A percentile compares a stretch with the other conserved stretches of the same genome.
phyloP scores from a whole-genome alignment of 1,140 invertebrate genomes.

The Goniozus legneri region DNA sequence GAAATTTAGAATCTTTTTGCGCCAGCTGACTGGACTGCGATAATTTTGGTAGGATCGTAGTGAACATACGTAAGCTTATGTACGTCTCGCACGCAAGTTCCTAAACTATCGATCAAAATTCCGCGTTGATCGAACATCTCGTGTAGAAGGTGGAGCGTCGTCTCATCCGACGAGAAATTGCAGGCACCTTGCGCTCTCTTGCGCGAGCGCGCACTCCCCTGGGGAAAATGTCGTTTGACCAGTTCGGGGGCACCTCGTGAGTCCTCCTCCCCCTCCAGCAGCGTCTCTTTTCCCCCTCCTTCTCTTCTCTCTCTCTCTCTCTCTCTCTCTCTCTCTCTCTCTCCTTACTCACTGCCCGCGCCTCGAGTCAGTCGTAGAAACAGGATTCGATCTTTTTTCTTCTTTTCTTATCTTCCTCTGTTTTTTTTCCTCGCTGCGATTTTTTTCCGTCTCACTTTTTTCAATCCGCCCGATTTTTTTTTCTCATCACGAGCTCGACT shows the following conservation, averaged over 20 bases:
- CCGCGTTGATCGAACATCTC: too few species aligned
- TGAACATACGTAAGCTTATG: too few species aligned
- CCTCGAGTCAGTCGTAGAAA: not conserved
- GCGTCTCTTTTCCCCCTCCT: not conserved
- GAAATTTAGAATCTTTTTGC: too few species aligned
- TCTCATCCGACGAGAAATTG: too few species aligned
- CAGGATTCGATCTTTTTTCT: not conserved
- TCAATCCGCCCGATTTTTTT: not conserved
- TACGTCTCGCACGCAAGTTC: too few species aligned
- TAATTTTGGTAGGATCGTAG: too few species aligned
- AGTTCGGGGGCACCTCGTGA: too few species aligned
- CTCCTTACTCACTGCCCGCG: slow-evolving; percentile 2
- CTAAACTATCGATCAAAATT: slow-evolving; percentile 21
- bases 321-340: slow-evolving; percentile 3
- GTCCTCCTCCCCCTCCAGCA: too few species aligned
- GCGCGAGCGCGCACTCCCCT: too few species aligned
- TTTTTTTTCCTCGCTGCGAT: not conserved
- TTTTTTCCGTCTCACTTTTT: not conserved
- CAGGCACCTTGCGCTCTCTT: slow-evolving; percentile 26
- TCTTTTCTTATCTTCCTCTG: not conserved
- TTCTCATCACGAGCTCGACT: too few species aligned
- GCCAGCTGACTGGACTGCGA: too few species aligned
- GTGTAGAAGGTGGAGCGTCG: too few species aligned
- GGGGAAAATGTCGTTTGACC: slow-evolving; percentile 31
- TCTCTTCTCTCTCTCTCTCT: not conserved